A percentile compares a stretch with the other conserved stretches of the same genome.
phyloP scores from a whole-genome alignment of 2,797 vertebrate genomes.

The Squalus acanthias region DNA sequence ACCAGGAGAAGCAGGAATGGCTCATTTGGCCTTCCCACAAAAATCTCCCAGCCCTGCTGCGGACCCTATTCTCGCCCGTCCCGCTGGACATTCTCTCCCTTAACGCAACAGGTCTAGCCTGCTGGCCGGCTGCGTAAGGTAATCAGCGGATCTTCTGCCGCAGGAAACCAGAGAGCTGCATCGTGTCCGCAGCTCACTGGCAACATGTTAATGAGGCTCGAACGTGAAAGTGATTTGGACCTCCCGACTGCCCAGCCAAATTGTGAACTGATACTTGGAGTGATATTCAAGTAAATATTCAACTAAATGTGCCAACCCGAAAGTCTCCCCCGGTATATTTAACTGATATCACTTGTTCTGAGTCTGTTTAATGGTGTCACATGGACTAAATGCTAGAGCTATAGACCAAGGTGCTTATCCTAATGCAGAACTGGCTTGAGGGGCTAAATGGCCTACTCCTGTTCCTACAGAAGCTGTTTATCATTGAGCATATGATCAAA shows the following conservation, averaged over 20 bases:
- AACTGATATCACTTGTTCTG: not conserved
- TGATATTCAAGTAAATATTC: not conserved
- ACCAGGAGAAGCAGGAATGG: not conserved
- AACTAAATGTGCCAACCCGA: not conserved
- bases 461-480: not conserved
- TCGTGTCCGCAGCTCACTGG: not conserved
- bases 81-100: not conserved
- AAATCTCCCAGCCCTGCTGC: not conserved
- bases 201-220: no score
- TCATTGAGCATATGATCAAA: not conserved
- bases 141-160: not conserved
- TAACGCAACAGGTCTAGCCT: not conserved
- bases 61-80: not conserved
- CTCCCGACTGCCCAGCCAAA: not conserved
- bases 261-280: not conserved
- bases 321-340: not conserved
- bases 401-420: not conserved
- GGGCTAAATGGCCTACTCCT: no score
- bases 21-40: not conserved
- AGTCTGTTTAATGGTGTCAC: not conserved
- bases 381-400: not conserved
- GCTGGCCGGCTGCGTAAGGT: not conserved
- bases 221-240: not conserved
- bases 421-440: not conserved
- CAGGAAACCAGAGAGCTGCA: not conserved